Percentiles rank a stretch among this genome's conserved stretches.
Evolutionary conservation across 1,140 invertebrate species (phyloP).

Genomic region (Brachionus rotundiformis): DNA sequence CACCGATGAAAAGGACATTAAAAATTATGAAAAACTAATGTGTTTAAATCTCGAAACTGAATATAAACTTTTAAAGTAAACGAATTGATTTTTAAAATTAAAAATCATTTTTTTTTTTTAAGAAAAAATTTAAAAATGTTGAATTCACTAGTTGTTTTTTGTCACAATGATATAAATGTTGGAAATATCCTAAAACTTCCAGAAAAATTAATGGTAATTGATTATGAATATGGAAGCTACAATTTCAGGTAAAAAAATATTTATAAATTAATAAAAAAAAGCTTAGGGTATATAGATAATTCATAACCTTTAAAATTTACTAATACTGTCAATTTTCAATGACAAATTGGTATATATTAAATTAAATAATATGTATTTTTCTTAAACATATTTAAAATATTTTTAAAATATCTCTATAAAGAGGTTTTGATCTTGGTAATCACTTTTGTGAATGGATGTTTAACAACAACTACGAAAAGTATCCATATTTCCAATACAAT

Average conservation of each 20-base stretch:
- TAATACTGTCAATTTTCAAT: too few relatives aligned
- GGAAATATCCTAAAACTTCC: slow-evolving; percentile 69
- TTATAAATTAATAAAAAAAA: too few relatives aligned
- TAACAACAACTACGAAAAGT: slow-evolving; percentile 77
- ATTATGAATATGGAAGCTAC: slow-evolving; percentile 91
- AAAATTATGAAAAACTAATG: not conserved
- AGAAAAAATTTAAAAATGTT: slow-evolving; percentile 65
- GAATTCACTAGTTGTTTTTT: slow-evolving; percentile 85
- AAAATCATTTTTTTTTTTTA: slow-evolving; percentile 52
- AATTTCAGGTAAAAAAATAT: slow-evolving; percentile 71
- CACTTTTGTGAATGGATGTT: slow-evolving; percentile 93
- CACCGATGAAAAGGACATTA: not conserved
- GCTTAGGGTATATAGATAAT: too few relatives aligned
- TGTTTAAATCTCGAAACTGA: slow-evolving; percentile 14
- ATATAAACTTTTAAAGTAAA: slow-evolving; percentile 30
- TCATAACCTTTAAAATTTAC: too few relatives aligned
- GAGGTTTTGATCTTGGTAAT: slow-evolving; percentile 92
- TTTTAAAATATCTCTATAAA: slow-evolving; percentile 54
- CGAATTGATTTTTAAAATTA: too few relatives aligned
- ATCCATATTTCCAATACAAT: slow-evolving; percentile 76
- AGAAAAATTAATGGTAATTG: slow-evolving; percentile 71
- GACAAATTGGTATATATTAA: too few relatives aligned
- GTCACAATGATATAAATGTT: slow-evolving; percentile 96
- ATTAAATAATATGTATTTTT: too few relatives aligned
- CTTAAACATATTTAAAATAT: not conserved